Evolutionary conservation across 2,113 vertebrate species (phyloP).

Genomic region (Zapus hudsonius): DNA sequence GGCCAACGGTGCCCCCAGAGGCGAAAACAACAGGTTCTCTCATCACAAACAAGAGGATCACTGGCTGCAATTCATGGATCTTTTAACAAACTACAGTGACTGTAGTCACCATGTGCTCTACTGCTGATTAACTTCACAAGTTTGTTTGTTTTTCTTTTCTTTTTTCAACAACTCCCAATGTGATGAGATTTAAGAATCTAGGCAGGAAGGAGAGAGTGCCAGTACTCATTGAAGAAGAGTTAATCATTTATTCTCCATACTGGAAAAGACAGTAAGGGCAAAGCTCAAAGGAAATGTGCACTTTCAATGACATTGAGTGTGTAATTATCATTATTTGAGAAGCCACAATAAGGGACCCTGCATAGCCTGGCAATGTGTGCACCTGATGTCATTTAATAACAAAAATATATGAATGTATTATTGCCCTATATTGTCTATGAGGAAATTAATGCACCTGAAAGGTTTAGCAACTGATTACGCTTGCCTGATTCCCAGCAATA

Average conservation of each 20-base stretch:
- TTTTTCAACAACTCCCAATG: not conserved
- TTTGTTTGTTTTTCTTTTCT: not conserved
- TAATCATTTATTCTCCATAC: not conserved
- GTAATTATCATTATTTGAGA: not conserved
- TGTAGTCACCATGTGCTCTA: not conserved
- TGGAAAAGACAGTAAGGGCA: not conserved
- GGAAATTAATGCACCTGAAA: not conserved
- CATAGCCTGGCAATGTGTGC: not conserved
- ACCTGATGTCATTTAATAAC: not conserved
- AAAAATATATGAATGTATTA: not conserved
- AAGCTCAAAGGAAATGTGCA: not conserved
- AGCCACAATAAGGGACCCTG: too few species aligned
- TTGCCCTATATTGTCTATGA: not conserved
- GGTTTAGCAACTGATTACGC: not conserved
- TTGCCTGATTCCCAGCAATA: not conserved
- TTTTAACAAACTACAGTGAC: conserved; percentile 25
- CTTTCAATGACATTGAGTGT: not conserved
- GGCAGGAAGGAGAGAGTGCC: not conserved
- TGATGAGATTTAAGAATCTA: not conserved
- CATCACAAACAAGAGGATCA: conserved; percentile 10
- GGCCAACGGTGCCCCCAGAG: too few species aligned
- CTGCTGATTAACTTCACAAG: not conserved
- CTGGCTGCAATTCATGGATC: conserved; percentile 24
- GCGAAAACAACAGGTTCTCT: too few species aligned
- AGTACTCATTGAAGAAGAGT: not conserved